These are phyloP conservation scores for Turritopsis dohrnii DNA, from an alignment of 30 jellyfish, hydroid and myxozoan species.

Conservation along the genomic window DNA sequence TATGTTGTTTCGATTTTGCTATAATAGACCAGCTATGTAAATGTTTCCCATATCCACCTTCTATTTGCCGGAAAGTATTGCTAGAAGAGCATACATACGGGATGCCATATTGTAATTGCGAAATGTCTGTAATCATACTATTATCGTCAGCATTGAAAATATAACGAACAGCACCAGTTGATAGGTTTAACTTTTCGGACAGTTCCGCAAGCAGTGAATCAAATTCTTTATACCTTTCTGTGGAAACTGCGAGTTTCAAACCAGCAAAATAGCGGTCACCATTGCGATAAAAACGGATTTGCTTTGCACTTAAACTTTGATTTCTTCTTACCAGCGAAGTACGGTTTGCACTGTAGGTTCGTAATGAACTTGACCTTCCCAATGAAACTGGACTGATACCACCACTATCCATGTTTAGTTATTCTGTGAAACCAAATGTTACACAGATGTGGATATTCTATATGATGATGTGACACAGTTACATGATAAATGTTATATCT, in stretches of 20 bases:
- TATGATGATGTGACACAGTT: not conserved
- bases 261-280: conserved; percentile 94
- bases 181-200: conserved; percentile 67
- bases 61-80: conserved; percentile 75
- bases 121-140: conserved; percentile 74
- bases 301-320: conserved; percentile 94
- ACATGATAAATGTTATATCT: not conserved
- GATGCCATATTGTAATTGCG: conserved; percentile 87
- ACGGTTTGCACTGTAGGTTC: conserved; percentile 53
- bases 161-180: conserved; percentile 94
- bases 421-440: not conserved
- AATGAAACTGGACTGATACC: conserved; percentile 44
- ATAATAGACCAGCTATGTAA: conserved; percentile 63
- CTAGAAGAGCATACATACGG: conserved; percentile 93
- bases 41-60: conserved; percentile 86
- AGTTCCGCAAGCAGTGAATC: conserved; percentile 87
- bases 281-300: conserved; percentile 78
- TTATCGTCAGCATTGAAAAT: conserved; percentile 89
- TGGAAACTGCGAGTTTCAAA: conserved; percentile 83
- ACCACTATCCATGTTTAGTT: conserved; percentile 49
- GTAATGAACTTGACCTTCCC: conserved; percentile 71
- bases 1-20: conserved; percentile 23
- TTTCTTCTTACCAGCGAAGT: conserved; percentile 84
- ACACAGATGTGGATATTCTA: not conserved
- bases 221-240: conserved; percentile 80